Base-by-base conservation (phyloP, 2,888 invertebrate species). In the Carcina quercana region DNA sequence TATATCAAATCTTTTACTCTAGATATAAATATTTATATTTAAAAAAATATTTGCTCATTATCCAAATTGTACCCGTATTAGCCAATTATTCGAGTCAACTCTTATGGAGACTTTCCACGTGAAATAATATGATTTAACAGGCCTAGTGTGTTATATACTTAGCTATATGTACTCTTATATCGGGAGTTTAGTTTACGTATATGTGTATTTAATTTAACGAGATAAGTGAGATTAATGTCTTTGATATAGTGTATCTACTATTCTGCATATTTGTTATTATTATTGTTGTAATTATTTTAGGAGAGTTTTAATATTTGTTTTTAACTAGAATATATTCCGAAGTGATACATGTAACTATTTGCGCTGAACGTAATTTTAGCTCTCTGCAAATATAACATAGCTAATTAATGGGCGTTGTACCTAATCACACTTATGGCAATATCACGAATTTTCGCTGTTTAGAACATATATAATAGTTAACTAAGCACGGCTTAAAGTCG, bases 221-320 rank as follows among this genome's bases (percentile, higher is more conserved):
- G 62, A 69, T 67, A 78, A 80, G 82, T 83, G 82, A 83, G 82
- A 80, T 78, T 80, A 74, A 75, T 74, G 68, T 75, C n/a, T 73
- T 74, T 71, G 64, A 63, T 72, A 61, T 59, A 63, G 53, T 61
- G 53, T 47, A 56, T n/a, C n/a, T 64, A 63, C 54, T 71, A 66
- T n/a, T 67, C 63, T 63, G 60, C 63, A 62, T 75, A 78, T 68
- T 75, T 76, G 79, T 80, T 82, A 75, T 37, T 82, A 76, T 37
- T 56, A 68, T 79, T 75, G 78, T 80, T 79, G 68, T 75, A 74
- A 74, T 74, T 74, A 74, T 75, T 73, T 73, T 79, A 79, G 80
- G 78, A 82, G 72, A 82, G 80, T 80, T 82, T 62, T 67, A 72
- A 75, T 71, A 69, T 75, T 78, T 70, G 76, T 80, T 79, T 57